Base-by-base conservation (phyloP, 2,888 invertebrate species). In the Plagodis dolabraria region DNA sequence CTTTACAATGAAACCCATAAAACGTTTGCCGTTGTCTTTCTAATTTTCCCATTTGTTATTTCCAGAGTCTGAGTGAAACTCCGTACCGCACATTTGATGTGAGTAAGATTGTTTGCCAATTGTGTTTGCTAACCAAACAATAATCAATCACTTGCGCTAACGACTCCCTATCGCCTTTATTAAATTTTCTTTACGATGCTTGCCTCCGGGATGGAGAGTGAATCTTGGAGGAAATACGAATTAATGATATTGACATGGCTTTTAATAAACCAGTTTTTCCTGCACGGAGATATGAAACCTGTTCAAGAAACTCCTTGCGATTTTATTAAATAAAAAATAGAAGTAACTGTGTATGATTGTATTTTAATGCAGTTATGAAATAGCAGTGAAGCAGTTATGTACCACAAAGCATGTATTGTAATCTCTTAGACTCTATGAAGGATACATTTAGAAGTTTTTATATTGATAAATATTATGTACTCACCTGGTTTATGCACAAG, bases 91-190 rank as follows among this genome's bases (percentile, higher is more conserved):
- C 73, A 64, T 75, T 80, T 57, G 76, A 90, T 78, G 92, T 93
- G 83, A 93, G 92, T 92, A 86, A 83, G 74, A 79, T 79, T 80
- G 77, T 76, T 74, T 79, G 76, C 74, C 72, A 72, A 79, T 76
- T 77, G 65, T 79, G 84, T 85, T 85, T 85, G 77, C 80, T 83
- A 75, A 76, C 69, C 78, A 79, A 86, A 86, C 82, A 86, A 76
- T 80, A 82, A 88, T 88, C 85, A 86, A 87, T 88, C 82, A 85
- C 74, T 70, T 65, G 56, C 64, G 60, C 66, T 72, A 73, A 74
- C 73, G 61, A 69, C 65, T 63, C 57, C 57, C 67, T 73, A 74
- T 65, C 69, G 63, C 64, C 67, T 75, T 73, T 74, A 73, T 74
- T 74, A 71, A 70, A 75, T 76, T 73, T 69, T 69, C 63, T 71